Percentiles rank a stretch among this genome's conserved stretches.
Evolutionary conservation across 1,140 invertebrate genomes (phyloP).

Genomic region (Caenorhabditis inopinata): DNA sequence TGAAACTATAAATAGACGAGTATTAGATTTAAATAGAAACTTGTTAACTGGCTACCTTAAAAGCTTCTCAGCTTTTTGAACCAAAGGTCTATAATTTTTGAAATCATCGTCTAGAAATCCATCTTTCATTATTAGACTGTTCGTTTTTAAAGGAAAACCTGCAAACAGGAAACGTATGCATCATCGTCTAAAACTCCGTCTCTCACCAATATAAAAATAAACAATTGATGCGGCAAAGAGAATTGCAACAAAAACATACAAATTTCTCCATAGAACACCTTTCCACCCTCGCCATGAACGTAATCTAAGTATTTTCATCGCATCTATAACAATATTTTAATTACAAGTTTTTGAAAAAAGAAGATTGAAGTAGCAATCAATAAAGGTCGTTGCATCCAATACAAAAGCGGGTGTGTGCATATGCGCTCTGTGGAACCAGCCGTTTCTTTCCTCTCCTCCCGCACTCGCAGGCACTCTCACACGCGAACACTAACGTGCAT

Average conservation of each 20-base stretch:
- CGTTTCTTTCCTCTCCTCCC: background rate
- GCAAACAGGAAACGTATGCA: background rate
- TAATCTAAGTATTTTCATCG: background rate
- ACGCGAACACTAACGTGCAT: conserved; percentile 28
- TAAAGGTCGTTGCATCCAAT: background rate
- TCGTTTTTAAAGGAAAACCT: conserved; percentile 25
- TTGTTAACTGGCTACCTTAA: too few species aligned
- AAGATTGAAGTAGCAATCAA: background rate
- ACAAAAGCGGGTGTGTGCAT: background rate
- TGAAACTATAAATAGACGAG: conserved; percentile 56
- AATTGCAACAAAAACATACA: conserved; percentile 33
- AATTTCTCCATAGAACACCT: conserved; percentile 12
- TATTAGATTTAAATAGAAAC: too few species aligned
- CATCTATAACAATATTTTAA: background rate
- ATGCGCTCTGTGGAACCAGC: background rate
- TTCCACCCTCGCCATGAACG: background rate
- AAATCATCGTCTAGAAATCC: conserved; percentile 20
- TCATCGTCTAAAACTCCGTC: background rate
- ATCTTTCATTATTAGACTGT: background rate
- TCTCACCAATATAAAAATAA: conserved; percentile 30
- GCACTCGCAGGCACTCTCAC: background rate
- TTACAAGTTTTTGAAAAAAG: background rate
- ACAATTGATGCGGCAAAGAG: conserved; percentile 21
- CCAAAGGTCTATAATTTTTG: background rate
- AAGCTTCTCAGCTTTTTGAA: too few species aligned